phyloP scores from a whole-genome alignment of 2,888 invertebrate genomes.

The Vandiemenella viatica region DNA sequence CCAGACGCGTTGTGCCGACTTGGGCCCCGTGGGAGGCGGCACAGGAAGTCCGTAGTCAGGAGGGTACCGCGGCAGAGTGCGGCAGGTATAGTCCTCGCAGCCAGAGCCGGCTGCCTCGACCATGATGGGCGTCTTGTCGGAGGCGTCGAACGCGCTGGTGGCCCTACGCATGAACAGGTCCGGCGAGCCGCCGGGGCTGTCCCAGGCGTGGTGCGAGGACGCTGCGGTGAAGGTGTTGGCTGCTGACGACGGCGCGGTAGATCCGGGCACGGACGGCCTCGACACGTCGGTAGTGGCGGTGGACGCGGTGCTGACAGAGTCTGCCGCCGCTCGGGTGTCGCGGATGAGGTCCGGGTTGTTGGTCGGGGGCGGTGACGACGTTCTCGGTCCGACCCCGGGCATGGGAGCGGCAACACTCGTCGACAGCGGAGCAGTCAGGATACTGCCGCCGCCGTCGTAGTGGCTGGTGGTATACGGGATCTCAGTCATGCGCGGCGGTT shows the following conservation, averaged over 20 bases:
- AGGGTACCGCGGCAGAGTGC: slow-evolving; percentile 52
- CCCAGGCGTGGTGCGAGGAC: slow-evolving; percentile 53
- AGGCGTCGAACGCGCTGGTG: slow-evolving; percentile 38
- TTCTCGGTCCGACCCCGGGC: slow-evolving; percentile 27
- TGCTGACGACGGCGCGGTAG: slow-evolving; percentile 44
- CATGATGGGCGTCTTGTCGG: slow-evolving; percentile 62
- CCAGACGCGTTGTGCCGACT: slow-evolving; percentile 76
- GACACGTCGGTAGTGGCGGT: neutral
- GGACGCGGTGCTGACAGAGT: slow-evolving; percentile 4
- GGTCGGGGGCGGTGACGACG: no score
- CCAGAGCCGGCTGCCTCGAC: slow-evolving; percentile 30
- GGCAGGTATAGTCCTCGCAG: slow-evolving; percentile 40
- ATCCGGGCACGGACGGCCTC: slow-evolving; percentile 3
- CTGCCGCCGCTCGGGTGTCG: slow-evolving; percentile 39
- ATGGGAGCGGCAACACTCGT: slow-evolving; percentile 37
- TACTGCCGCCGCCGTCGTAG: slow-evolving; percentile 50
- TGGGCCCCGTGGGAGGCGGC: slow-evolving; percentile 31
- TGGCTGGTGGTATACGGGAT: slow-evolving; percentile 52
- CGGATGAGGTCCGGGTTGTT: slow-evolving; percentile 78
- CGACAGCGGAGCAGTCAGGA: slow-evolving; percentile 15
- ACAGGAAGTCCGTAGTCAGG: slow-evolving; percentile 66
- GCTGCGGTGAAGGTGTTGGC: slow-evolving; percentile 61
- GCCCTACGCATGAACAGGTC: slow-evolving; percentile 36
- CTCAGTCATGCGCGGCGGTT: slow-evolving; percentile 52
- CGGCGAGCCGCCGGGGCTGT: slow-evolving; percentile 22